phyloP scores from a whole-genome alignment of 2,797 vertebrate species.

The Notamacropus eugenii region DNA sequence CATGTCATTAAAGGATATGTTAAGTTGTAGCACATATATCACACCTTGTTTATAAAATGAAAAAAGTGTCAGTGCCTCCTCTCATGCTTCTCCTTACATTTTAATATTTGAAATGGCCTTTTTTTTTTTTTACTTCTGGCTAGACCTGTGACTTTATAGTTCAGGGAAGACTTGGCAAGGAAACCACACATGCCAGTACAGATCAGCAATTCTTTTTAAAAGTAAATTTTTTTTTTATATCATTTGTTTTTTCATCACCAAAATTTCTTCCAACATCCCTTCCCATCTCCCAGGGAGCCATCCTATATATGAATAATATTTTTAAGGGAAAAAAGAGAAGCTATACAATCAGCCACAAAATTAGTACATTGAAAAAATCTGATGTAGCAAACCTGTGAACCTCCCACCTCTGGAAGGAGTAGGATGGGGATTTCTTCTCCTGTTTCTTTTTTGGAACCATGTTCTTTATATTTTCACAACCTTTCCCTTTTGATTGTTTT shows the following conservation, averaged over 20 bases:
- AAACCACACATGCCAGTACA: too few species aligned
- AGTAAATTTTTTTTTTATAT: not conserved
- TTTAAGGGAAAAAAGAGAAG: not conserved
- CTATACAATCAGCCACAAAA: not conserved
- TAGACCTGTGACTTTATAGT: too few species aligned
- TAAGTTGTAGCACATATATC: not conserved
- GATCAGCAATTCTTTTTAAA: not conserved
- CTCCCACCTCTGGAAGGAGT: not conserved
- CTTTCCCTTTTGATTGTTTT: not conserved
- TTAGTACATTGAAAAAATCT: not conserved
- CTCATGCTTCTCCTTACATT: not conserved
- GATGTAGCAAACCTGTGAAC: not conserved
- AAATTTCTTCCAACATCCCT: not conserved
- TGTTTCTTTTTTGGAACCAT: not conserved
- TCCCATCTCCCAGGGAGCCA: not conserved
- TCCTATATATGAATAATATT: not conserved
- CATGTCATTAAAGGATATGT: too few species aligned
- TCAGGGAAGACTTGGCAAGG: too few species aligned
- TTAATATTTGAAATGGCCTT: not conserved
- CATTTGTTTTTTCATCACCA: not conserved
- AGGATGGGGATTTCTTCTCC: not conserved
- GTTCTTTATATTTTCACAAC: not conserved
- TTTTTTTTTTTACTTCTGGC: too few species aligned
- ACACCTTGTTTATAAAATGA: not conserved
- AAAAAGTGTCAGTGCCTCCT: not conserved